These are phyloP conservation scores for Coluber constrictor DNA, from an alignment of 2,797 vertebrate genomes.

Conservation along the genomic window DNA sequence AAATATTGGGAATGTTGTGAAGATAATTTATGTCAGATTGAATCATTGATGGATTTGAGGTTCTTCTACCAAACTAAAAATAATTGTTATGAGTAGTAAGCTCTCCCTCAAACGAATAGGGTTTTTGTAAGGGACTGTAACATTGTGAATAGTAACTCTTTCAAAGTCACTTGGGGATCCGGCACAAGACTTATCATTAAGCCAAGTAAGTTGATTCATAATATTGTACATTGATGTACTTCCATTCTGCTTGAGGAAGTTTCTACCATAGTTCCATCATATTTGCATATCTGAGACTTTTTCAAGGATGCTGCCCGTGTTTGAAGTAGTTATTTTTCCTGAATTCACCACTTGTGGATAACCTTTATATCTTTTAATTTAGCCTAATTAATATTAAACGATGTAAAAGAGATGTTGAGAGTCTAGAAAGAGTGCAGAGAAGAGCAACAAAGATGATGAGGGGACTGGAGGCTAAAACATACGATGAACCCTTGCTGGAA, in stretches of 20 bases:
- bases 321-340: not conserved
- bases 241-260: too few species aligned
- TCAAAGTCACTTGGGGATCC: not conserved
- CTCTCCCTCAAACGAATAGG: not conserved
- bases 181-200: not conserved
- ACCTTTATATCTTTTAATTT: not conserved
- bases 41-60: not conserved
- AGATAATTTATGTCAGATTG: too few species aligned
- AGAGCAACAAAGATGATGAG: too few species aligned
- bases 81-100: not conserved
- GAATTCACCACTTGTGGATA: not conserved
- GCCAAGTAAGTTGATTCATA: not conserved
- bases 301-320: not conserved
- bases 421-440: too few species aligned
- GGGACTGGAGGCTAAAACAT: too few species aligned
- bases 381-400: not conserved
- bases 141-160: not conserved
- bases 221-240: not conserved
- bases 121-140: not conserved
- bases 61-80: not conserved
- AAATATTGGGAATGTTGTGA: not conserved
- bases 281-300: not conserved
- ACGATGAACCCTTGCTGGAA: too few species aligned
- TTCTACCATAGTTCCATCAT: too few species aligned
- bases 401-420: too few species aligned